phyloP scores from a whole-genome alignment of 2,797 vertebrate species.

The Melanotaenia parkinsoni region DNA sequence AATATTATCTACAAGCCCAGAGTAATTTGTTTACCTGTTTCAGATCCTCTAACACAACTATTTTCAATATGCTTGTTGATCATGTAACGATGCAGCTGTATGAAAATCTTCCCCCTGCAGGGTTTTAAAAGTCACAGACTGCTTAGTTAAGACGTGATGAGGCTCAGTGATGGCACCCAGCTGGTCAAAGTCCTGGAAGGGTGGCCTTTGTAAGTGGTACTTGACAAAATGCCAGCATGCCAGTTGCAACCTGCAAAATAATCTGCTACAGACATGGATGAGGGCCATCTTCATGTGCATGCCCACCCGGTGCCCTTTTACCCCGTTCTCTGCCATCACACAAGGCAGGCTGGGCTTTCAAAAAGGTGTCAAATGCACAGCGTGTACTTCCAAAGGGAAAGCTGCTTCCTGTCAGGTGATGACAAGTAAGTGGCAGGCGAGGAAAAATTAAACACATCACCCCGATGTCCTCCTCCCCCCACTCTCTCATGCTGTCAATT shows the following conservation, averaged over 20 bases:
- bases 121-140: conserved; percentile 54
- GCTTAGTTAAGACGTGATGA: conserved; percentile 64
- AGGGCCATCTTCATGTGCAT: conserved; percentile 53
- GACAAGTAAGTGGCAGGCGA: conserved; percentile 77
- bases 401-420: conserved; percentile 78
- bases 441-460: conserved; percentile 64
- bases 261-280: conserved; percentile 76
- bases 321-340: conserved; percentile 39
- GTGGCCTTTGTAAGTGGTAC: conserved; percentile 68
- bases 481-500: conserved; percentile 76
- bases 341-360: conserved; percentile 37
- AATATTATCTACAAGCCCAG: conserved; percentile 32
- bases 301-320: conserved; percentile 50
- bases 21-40: conserved; percentile 67
- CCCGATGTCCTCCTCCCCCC: conserved; percentile 27
- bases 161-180: conserved; percentile 73
- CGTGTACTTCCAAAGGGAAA: conserved; percentile 52
- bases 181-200: conserved; percentile 66
- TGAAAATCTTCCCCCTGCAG: conserved; percentile 50
- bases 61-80: conserved; percentile 55
- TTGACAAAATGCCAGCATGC: conserved; percentile 68
- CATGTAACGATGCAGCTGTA: conserved; percentile 45
- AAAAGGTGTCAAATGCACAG: conserved; percentile 65
- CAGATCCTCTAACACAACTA: conserved; percentile 50
- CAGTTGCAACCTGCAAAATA: conserved; percentile 71